phyloP scores from a whole-genome alignment of 2,888 invertebrate genomes.

The Nysson spinosus region DNA sequence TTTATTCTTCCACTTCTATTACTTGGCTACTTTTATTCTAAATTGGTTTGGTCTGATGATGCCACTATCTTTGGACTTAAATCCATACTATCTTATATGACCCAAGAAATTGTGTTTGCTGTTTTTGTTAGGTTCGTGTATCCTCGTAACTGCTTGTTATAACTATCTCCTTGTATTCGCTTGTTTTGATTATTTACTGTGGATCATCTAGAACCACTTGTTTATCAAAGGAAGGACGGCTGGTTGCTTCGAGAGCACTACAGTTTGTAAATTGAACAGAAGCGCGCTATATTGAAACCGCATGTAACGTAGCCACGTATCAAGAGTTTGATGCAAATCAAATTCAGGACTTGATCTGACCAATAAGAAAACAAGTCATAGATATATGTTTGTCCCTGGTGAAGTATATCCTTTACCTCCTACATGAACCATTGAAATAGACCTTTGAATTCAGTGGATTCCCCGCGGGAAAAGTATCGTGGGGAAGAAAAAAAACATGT shows the following conservation, averaged over 20 bases:
- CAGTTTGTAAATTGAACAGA: constrained; percentile 34
- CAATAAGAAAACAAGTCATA: constrained; percentile 37
- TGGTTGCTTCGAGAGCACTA: constrained; percentile 20
- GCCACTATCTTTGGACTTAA: no score
- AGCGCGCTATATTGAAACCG: constrained; percentile 10
- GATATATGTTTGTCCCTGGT: constrained; percentile 26
- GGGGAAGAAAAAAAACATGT: constrained; percentile 7
- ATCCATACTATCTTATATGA: no score
- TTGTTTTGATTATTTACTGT: no score
- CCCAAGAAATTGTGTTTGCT: no score
- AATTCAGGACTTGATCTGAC: not conserved
- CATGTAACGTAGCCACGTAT: not conserved
- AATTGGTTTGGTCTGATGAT: constrained; percentile 11
- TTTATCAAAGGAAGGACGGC: no score
- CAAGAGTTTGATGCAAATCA: not conserved
- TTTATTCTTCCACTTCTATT: constrained; percentile 34
- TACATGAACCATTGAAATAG: constrained; percentile 40
- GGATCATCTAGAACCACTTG: no score
- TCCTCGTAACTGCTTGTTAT: no score
- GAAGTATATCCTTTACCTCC: constrained; percentile 44
- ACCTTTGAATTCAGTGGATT: constrained; percentile 35
- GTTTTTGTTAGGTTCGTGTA: no score
- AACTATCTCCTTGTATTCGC: no score
- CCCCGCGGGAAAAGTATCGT: constrained; percentile 19
- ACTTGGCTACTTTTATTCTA: constrained; percentile 18